A percentile compares a stretch with the other conserved stretches of the same genome.
These are phyloP conservation scores for Maccullochella peelii DNA, from an alignment of 2,113 vertebrate species.

Conservation along the genomic window DNA sequence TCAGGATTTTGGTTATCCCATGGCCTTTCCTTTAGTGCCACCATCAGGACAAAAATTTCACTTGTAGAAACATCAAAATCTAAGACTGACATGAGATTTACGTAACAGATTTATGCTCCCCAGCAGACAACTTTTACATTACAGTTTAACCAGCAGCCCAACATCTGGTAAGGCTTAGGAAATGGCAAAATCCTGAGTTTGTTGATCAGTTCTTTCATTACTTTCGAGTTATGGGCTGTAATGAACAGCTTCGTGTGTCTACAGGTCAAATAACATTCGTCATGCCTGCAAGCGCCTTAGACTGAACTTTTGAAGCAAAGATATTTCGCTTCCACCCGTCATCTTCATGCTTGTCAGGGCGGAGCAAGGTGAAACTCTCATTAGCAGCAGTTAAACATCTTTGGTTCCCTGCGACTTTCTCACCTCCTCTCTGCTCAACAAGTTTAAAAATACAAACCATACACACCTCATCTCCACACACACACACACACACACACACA, in stretches of 20 bases:
- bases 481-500: background rate
- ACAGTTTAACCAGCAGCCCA: background rate
- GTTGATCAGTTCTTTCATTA: background rate
- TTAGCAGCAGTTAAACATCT: constrained; percentile 39
- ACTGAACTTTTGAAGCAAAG: background rate
- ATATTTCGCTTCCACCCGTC: background rate
- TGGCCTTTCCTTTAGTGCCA: too few species aligned
- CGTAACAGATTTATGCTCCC: background rate
- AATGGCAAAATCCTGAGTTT: background rate
- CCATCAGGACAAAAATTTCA: too few species aligned
- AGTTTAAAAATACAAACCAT: constrained; percentile 45
- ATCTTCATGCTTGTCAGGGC: background rate
- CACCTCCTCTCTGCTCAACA: constrained; percentile 33
- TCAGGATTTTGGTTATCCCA: too few species aligned
- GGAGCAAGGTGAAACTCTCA: constrained; percentile 22
- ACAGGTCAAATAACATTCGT: background rate
- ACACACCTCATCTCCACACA: constrained; percentile 22
- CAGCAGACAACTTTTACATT: background rate
- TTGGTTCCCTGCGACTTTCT: constrained; percentile 6
- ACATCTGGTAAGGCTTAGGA: background rate
- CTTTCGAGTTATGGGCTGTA: too few species aligned
- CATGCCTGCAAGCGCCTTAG: background rate
- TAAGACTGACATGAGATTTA: too few species aligned
- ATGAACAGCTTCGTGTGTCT: background rate
- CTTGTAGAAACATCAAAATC: too few species aligned